Evolutionary conservation across 64 coral and sea anemone genomes (phyloP), one percentile per base, ranked within the genome.

Genomic region (Dendrophyllia cribrosa): DNA sequence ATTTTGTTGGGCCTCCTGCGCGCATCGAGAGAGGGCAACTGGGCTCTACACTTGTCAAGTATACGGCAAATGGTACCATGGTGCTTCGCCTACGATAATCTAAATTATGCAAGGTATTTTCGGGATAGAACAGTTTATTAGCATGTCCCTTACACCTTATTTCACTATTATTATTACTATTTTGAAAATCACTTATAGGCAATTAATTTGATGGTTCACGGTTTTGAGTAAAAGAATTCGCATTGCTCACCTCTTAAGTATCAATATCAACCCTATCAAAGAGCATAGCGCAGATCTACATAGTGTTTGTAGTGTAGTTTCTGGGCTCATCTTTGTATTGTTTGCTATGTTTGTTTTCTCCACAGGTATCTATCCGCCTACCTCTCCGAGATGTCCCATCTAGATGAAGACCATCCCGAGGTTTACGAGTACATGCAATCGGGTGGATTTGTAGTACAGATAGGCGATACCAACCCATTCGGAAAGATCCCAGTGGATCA

Each of bases 401-500:
- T 95, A 19, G 66, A 89, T 49, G 46, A 65, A 52, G 58, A 61
- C 7, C 93, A 95, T 65, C 86, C 77, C 3, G 91, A 93, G 16
- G 91, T 59, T 21, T 20, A 52, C 23, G 62, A 78, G 60, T 93
- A 78, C 15, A 26, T 78, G 20, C 75, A 46, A 16, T 78, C 84
- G 56, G 91, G 91, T 24, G 92, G 92, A 88, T 93, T 93, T 46
- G 88, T 62, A 8, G 85, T 93, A 15, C 92, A 93, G 66, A 88
- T 88, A 34, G 92, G 92, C 20, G 59, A 74, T 25, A 25, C 82
- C 12, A 93, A 93, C 77, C 73, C 85, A 6, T 93, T 93, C 82
- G 85, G 75, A 43, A 67, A 55, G 19, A 71, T 93, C 44, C 76
- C 76, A 58, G 75, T 93, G 58, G 85, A 82, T 70, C 92, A 93